Evolutionary conservation across 1,140 invertebrate species (phyloP).

Genomic region (Drosophila nigrodunni): DNA sequence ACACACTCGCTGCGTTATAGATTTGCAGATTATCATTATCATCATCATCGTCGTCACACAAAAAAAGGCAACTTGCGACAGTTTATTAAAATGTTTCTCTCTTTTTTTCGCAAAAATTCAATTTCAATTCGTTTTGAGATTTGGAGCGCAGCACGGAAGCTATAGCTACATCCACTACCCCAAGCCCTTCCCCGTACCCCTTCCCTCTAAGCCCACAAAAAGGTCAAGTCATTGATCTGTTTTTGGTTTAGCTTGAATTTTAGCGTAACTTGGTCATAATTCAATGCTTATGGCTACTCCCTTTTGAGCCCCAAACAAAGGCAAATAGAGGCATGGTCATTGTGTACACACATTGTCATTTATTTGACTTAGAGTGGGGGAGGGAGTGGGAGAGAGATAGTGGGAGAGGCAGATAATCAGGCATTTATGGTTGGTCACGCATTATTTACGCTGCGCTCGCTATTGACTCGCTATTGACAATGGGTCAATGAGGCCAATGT

Average conservation of each 20-base stretch:
- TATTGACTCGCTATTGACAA: no score
- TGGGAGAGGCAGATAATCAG: slow-evolving; percentile 17
- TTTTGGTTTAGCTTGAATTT: slow-evolving; percentile 22
- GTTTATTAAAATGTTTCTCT: slow-evolving; percentile 71
- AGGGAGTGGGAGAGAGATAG: background rate
- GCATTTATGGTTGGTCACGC: slow-evolving; percentile 32
- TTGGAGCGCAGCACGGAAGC: background rate
- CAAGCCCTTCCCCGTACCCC: background rate
- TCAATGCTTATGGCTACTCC: slow-evolving; percentile 58
- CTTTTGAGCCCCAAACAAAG: slow-evolving; percentile 14
- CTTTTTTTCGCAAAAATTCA: slow-evolving; percentile 64
- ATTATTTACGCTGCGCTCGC: slow-evolving; percentile 20
- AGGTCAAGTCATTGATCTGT: slow-evolving; percentile 13
- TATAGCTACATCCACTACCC: background rate
- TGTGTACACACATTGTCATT: slow-evolving; percentile 23
- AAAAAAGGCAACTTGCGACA: slow-evolving; percentile 61
- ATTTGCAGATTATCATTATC: slow-evolving; percentile 68
- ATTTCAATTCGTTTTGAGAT: slow-evolving; percentile 43
- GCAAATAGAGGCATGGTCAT: slow-evolving; percentile 37
- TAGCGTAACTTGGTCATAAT: slow-evolving; percentile 50
- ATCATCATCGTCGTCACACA: background rate
- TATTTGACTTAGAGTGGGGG: slow-evolving; percentile 4
- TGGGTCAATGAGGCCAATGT: slow-evolving; percentile 39
- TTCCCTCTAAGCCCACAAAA: no score
- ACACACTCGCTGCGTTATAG: slow-evolving; percentile 47